Evolutionary conservation across 2,113 vertebrate genomes (phyloP).

Genomic region (Corynorhinus townsendii): DNA sequence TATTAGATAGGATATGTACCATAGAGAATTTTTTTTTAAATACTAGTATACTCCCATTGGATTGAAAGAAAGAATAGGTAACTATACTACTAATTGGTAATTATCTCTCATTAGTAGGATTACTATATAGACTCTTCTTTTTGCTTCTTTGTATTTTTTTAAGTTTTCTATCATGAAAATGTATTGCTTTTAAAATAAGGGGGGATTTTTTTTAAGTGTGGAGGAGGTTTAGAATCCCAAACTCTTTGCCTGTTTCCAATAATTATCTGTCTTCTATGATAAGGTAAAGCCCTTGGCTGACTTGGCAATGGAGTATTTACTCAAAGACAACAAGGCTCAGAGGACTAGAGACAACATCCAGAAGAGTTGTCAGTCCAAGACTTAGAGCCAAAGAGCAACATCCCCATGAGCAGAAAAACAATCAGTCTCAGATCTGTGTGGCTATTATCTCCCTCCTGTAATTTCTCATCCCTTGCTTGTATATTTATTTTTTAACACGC

Average conservation of each 20-base stretch:
- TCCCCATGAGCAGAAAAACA: conserved; percentile 62
- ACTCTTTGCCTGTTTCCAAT: neutral
- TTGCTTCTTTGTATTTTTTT: neutral
- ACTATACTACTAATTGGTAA: neutral
- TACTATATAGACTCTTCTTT: neutral
- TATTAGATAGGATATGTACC: neutral
- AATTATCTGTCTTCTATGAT: conserved; percentile 34
- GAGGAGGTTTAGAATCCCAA: neutral
- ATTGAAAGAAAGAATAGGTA: neutral
- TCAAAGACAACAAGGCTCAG: conserved; percentile 27
- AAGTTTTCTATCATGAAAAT: neutral
- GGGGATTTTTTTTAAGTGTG: neutral
- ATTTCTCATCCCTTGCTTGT: conserved; percentile 60
- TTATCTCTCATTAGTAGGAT: neutral
- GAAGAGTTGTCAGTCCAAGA: conserved; percentile 54
- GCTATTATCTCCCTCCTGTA: conserved; percentile 55
- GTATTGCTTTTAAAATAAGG: neutral
- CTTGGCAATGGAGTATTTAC: neutral
- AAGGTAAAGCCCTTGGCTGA: neutral
- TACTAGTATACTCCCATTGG: neutral
- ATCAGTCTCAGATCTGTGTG: conserved; percentile 34
- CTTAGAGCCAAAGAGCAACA: conserved; percentile 57
- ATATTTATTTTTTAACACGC: conserved; percentile 61
- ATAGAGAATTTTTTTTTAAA: neutral
- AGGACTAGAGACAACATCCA: conserved; percentile 44